Evolutionary conservation across 1,140 invertebrate genomes (phyloP).

Genomic region (Drosophila fuyamai): DNA sequence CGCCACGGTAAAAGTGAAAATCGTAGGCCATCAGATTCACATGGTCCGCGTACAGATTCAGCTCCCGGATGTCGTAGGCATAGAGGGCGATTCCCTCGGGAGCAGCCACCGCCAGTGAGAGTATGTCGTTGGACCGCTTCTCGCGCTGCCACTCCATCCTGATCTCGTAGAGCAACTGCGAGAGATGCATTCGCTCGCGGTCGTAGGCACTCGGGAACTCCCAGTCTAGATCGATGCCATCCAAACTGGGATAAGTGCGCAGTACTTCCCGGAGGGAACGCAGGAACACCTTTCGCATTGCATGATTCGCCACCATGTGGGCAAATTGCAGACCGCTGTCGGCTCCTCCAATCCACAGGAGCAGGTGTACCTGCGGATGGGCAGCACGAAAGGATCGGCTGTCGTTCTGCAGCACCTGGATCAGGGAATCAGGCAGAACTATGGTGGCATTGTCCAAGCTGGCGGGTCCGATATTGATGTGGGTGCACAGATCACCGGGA

Average conservation of each 20-base stretch:
- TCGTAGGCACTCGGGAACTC: constrained; percentile 91
- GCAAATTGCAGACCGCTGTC: constrained; percentile 88
- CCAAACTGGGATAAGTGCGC: constrained; percentile 87
- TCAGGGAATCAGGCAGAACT: constrained; percentile 73
- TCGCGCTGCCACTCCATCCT: constrained; percentile 87
- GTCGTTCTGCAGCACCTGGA: constrained; percentile 85
- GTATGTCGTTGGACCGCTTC: constrained; percentile 86
- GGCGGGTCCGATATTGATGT: constrained; percentile 92
- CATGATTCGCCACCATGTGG: constrained; percentile 89
- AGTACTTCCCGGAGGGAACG: constrained; percentile 87
- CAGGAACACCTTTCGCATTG: constrained; percentile 90
- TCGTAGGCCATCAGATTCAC: constrained; percentile 96
- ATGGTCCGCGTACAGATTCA: constrained; percentile 93
- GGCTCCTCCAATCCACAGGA: constrained; percentile 90
- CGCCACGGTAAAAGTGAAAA: constrained; percentile 91
- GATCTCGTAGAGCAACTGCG: constrained; percentile 89
- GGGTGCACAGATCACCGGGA: constrained; percentile 91
- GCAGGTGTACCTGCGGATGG: constrained; percentile 90
- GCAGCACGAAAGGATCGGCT: constrained; percentile 87
- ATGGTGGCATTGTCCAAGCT: constrained; percentile 88
- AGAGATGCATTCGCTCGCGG: constrained; percentile 89
- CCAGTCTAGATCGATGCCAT: constrained; percentile 95
- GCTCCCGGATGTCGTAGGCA: constrained; percentile 90
- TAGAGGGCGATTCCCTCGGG: constrained; percentile 89
- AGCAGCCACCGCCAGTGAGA: constrained; percentile 92